phyloP scores from a whole-genome alignment of 2,888 invertebrate species.

The Diarsia mendica region DNA sequence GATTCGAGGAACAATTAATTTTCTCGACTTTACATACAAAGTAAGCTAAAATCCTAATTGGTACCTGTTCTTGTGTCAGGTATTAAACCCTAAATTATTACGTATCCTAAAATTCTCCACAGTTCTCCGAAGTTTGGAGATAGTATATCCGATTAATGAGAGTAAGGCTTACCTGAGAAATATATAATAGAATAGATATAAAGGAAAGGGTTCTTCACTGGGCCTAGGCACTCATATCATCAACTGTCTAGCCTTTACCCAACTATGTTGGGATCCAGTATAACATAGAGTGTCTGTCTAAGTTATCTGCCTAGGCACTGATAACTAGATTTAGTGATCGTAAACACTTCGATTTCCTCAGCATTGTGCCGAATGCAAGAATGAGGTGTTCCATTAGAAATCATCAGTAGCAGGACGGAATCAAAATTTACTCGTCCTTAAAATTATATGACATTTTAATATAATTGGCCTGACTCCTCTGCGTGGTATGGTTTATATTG shows the following conservation, averaged over 20 bases:
- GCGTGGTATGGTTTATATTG: background rate
- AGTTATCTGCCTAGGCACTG: no score
- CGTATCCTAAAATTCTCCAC: background rate
- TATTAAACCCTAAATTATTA: slow-evolving; percentile 8
- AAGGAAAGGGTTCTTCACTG: background rate
- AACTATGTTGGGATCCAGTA: no score
- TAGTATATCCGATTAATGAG: background rate
- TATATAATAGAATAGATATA: background rate
- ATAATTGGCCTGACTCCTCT: background rate
- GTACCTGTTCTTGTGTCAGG: background rate
- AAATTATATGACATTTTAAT: no score
- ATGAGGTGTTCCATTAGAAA: background rate
- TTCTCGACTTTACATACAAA: background rate
- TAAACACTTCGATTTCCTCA: background rate
- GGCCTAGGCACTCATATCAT: background rate
- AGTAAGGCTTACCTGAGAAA: background rate
- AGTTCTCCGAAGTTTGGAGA: background rate
- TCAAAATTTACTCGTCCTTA: background rate
- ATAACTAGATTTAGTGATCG: background rate
- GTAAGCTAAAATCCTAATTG: background rate
- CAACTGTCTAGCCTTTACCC: no score
- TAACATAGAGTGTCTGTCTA: no score
- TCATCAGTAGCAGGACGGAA: background rate
- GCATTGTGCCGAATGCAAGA: background rate
- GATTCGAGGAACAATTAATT: background rate